These are phyloP conservation scores for Microcebus murinus DNA, from an alignment of 2,113 vertebrate species.

Conservation along the genomic window DNA sequence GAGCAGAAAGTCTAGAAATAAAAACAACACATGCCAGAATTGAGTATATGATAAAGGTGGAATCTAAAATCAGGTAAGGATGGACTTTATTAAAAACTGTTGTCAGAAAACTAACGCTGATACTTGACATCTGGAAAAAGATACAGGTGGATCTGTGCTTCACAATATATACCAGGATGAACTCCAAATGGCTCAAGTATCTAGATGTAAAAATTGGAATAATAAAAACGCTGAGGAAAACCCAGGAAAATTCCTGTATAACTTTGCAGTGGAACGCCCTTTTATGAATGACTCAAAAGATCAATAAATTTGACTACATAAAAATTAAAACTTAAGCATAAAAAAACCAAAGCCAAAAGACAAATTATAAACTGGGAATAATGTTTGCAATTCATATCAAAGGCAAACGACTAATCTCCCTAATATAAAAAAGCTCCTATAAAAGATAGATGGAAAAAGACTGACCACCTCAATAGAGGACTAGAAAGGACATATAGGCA, in stretches of 20 bases:
- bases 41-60: not conserved
- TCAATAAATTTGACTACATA: not conserved
- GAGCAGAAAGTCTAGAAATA: conserved; percentile 19
- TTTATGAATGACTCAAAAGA: conserved; percentile 51
- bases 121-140: not conserved
- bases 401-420: not conserved
- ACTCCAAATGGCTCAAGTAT: conserved; percentile 14
- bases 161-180: not conserved
- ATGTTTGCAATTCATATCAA: not conserved
- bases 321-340: conserved; percentile 29
- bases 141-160: not conserved
- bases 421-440: not conserved
- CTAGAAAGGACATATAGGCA: not conserved
- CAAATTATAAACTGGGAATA: conserved; percentile 27
- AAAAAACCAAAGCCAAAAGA: conserved; percentile 30
- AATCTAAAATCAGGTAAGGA: conserved; percentile 22
- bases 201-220: conserved; percentile 5
- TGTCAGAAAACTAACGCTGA: not conserved
- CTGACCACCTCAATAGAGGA: not conserved
- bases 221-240: conserved; percentile 47
- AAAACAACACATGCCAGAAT: not conserved
- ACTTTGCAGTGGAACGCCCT: not conserved
- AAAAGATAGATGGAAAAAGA: conserved; percentile 16
- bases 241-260: conserved; percentile 36
- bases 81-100: not conserved